These are phyloP conservation scores for Calypte anna DNA, from an alignment of 2,113 vertebrate species.

Conservation along the genomic window DNA sequence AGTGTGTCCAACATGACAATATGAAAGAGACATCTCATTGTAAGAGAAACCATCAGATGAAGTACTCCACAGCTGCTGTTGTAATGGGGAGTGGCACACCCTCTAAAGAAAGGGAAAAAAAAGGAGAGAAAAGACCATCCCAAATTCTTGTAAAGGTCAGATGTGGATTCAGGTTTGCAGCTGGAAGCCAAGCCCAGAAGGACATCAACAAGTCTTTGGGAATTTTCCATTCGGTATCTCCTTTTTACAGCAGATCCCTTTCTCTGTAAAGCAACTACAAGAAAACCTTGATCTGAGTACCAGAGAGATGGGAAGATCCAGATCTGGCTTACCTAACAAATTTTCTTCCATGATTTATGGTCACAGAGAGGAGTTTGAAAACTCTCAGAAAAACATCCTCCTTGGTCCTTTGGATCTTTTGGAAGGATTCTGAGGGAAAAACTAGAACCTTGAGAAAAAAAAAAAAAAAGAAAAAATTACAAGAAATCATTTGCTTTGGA, in stretches of 20 bases:
- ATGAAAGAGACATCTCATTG: neutral
- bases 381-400: neutral
- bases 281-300: neutral
- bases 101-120: neutral
- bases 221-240: neutral
- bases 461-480: neutral
- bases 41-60: neutral
- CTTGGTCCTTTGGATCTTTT: neutral
- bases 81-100: neutral
- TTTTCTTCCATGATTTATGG: neutral
- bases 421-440: neutral
- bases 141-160: conserved; percentile 39
- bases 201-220: neutral
- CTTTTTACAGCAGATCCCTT: neutral
- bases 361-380: neutral
- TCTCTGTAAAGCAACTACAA: neutral
- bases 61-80: neutral
- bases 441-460: neutral
- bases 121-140: neutral
- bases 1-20: neutral
- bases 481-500: conserved; percentile 20
- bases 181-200: neutral
- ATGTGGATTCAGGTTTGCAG: neutral
- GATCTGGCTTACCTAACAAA: neutral
- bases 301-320: neutral